A percentile compares a stretch with the other conserved stretches of the same genome.
These are phyloP conservation scores for Urophycis tenuis DNA, from an alignment of 2,797 vertebrate species.

Conservation along the genomic window DNA sequence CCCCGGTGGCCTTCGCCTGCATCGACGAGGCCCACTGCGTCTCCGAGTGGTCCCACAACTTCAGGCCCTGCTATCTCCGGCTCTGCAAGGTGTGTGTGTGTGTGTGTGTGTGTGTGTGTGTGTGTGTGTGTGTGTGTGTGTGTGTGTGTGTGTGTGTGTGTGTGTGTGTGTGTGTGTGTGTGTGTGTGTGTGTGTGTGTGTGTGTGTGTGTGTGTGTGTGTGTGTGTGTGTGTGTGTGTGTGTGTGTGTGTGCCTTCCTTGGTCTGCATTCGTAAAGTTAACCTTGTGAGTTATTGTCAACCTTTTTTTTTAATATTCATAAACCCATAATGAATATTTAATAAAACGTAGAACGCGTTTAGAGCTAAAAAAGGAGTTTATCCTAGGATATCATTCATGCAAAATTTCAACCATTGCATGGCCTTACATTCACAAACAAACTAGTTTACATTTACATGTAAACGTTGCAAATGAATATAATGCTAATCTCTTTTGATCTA, in stretches of 20 bases:
- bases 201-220: no score
- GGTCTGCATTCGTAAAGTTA: neutral
- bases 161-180: slow-evolving; percentile 35
- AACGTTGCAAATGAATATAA: no score
- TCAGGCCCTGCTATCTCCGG: slow-evolving; percentile 87
- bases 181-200: slow-evolving; percentile 49
- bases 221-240: no score
- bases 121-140: slow-evolving; percentile 47
- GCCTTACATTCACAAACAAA: no score
- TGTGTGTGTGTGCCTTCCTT: no score
- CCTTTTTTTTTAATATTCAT: neutral
- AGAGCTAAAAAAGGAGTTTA: no score
- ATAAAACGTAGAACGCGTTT: neutral
- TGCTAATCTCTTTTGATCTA: no score
- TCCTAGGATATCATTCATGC: neutral
- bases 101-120: slow-evolving; percentile 47
- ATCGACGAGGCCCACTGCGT: slow-evolving; percentile 94
- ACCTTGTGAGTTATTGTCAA: neutral
- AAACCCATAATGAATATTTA: neutral
- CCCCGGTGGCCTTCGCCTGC: slow-evolving; percentile 87
- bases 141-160: slow-evolving; percentile 35
- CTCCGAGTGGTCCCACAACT: slow-evolving; percentile 95
- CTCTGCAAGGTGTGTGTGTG: slow-evolving; percentile 79
- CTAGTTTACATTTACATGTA: no score
- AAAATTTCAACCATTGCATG: neutral